These are phyloP conservation scores for Pomacea canaliculata DNA, from an alignment of 2,888 invertebrate species.

Conservation along the genomic window DNA sequence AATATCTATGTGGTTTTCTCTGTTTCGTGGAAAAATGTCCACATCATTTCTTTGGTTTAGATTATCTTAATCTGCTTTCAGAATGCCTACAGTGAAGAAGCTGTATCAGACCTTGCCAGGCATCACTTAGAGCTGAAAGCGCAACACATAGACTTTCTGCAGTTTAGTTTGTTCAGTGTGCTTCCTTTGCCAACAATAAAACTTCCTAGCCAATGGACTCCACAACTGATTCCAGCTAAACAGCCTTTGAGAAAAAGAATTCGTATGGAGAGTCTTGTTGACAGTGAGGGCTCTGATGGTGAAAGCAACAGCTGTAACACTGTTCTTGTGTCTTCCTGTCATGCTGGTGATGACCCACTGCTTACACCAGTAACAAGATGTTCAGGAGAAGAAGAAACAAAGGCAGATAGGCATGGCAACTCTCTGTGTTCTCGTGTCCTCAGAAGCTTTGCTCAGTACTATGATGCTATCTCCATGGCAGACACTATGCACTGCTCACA, in stretches of 20 bases:
- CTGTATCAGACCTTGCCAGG: neutral
- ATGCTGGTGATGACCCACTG: too few relatives aligned
- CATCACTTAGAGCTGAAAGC: slow-evolving; percentile 8
- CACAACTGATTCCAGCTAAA: neutral
- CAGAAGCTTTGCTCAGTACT: slow-evolving; percentile 17
- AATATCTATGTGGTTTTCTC: too few relatives aligned
- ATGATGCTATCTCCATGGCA: slow-evolving; percentile 10
- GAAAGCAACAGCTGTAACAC: slow-evolving; percentile 6
- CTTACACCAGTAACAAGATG: too few relatives aligned
- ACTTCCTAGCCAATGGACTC: neutral
- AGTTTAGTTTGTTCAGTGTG: slow-evolving; percentile 28
- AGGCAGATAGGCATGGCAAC: too few relatives aligned
- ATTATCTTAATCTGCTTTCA: neutral
- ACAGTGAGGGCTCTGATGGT: slow-evolving; percentile 57
- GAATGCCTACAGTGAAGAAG: slow-evolving; percentile 1
- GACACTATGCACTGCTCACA: neutral
- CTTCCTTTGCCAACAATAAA: slow-evolving; percentile 38
- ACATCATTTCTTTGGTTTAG: too few relatives aligned
- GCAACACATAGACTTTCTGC: neutral
- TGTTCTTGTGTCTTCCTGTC: too few relatives aligned
- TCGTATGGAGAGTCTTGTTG: slow-evolving; percentile 38
- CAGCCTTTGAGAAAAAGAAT: slow-evolving; percentile 40
- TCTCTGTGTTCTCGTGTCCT: neutral
- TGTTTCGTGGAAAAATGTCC: too few relatives aligned
- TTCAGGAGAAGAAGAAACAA: too few relatives aligned